Percentiles rank a stretch among this genome's conserved stretches.
Conservation (phyloP, 2,888 invertebrate genomes). For the Rhabditoides inermis region DNA sequence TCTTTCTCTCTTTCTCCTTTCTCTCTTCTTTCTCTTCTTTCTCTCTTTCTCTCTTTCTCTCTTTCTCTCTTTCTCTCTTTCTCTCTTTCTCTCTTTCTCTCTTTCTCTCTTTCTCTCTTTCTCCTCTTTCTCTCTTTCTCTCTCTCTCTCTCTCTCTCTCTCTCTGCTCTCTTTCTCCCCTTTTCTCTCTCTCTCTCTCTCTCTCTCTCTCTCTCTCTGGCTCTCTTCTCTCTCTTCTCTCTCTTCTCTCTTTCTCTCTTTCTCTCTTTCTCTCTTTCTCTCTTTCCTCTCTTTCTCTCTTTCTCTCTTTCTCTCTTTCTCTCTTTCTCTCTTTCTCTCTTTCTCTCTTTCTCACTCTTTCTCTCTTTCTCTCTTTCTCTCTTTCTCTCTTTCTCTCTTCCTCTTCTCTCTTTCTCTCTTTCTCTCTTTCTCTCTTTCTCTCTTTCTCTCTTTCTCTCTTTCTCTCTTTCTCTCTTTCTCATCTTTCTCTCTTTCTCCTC, state of each 20-base stretch:
- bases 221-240: too few relatives aligned
- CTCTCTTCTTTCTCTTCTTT: background rate
- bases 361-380: conserved; percentile 2
- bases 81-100: background rate
- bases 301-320: background rate
- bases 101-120: background rate
- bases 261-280: background rate
- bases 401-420: background rate
- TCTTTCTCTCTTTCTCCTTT: too few relatives aligned
- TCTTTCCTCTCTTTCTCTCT: background rate
- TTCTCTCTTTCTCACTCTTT: conserved; percentile 1
- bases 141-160: background rate
- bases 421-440: background rate
- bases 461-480: background rate
- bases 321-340: background rate
- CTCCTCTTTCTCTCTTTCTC: background rate
- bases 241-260: background rate
- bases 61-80: background rate
- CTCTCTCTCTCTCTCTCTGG: too few relatives aligned
- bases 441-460: background rate
- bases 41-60: conserved; percentile 2
- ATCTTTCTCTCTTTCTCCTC: background rate
- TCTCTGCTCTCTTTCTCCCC: too few relatives aligned
- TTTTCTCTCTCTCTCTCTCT: background rate
- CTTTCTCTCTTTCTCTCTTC: background rate